A percentile compares a stretch with the other conserved stretches of the same genome.
Evolutionary conservation across 2,888 invertebrate species (phyloP).

Genomic region (Coleophora deauratella): DNA sequence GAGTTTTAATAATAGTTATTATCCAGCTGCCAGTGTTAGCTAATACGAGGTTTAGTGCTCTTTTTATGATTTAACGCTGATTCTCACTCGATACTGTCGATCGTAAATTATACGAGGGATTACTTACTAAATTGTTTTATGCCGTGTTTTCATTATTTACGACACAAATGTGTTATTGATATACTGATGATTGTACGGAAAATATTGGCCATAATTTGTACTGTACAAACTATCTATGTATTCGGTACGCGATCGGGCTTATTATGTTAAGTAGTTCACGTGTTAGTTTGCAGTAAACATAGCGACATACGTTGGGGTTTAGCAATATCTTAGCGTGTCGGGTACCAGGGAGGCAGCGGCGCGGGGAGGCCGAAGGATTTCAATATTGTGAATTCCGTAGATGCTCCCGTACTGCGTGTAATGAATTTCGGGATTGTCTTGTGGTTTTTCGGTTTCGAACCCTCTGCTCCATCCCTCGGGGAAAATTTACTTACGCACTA

Average conservation of each 20-base stretch:
- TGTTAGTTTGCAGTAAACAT: slow-evolving; percentile 45
- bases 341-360: slow-evolving; percentile 21
- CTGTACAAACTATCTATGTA: slow-evolving; percentile 15
- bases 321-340: slow-evolving; percentile 36
- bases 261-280: slow-evolving; percentile 36
- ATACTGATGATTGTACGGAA: slow-evolving; percentile 22
- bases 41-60: slow-evolving; percentile 62
- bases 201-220: not conserved
- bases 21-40: slow-evolving; percentile 58
- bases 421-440: slow-evolving; percentile 72
- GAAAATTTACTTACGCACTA: slow-evolving; percentile 43
- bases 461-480: slow-evolving; percentile 36
- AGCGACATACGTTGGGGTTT: slow-evolving; percentile 34
- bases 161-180: slow-evolving; percentile 21
- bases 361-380: slow-evolving; percentile 41
- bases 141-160: slow-evolving; percentile 53
- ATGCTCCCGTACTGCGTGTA: slow-evolving; percentile 60
- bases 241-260: slow-evolving; percentile 40
- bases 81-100: slow-evolving; percentile 55
- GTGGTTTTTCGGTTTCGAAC: slow-evolving; percentile 61
- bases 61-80: slow-evolving; percentile 70
- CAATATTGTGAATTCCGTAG: slow-evolving; percentile 73
- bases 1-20: slow-evolving; percentile 69
- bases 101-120: slow-evolving; percentile 57
- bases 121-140: slow-evolving; percentile 65